phyloP scores from a whole-genome alignment of 2,888 invertebrate genomes.

The Stictocephala bisonia region DNA sequence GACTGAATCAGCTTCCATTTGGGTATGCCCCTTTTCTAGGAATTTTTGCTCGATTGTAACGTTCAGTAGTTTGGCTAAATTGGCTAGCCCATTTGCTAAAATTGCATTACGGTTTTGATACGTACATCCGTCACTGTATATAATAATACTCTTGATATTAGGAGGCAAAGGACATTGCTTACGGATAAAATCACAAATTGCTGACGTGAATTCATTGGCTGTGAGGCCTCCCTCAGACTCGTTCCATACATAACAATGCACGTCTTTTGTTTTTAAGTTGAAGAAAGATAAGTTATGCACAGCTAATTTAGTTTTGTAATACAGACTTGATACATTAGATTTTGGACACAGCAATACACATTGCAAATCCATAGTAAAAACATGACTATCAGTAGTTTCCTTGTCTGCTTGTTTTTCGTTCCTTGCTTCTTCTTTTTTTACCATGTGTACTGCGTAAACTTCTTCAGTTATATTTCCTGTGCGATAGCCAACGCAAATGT shows the following conservation, averaged over 20 bases:
- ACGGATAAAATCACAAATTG: no score
- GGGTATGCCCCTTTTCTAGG: constrained; percentile 59
- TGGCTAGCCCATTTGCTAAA: constrained; percentile 57
- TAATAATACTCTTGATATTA: constrained; percentile 50
- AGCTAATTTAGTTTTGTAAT: constrained; percentile 53
- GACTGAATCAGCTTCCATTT: constrained; percentile 60
- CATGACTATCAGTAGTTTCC: constrained; percentile 1
- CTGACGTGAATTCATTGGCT: no score
- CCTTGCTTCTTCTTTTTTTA: constrained; percentile 35
- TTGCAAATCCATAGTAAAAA: constrained; percentile 52
- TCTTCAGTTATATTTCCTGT: constrained; percentile 28
- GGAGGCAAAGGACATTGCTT: no score
- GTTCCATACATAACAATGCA: no score
- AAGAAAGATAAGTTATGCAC: constrained; percentile 57
- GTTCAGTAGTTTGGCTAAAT: constrained; percentile 51
- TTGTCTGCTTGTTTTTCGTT: constrained; percentile 44
- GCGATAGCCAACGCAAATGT: constrained; percentile 37
- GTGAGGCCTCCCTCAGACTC: no score
- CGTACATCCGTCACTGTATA: constrained; percentile 59
- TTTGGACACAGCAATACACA: constrained; percentile 53
- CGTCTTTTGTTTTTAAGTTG: constrained; percentile 66
- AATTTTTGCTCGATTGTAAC: constrained; percentile 59
- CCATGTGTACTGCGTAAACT: constrained; percentile 33
- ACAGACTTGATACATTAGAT: constrained; percentile 47
- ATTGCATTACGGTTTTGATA: constrained; percentile 59